phyloP scores from a whole-genome alignment of 2,797 vertebrate species.

The Philypnodon macrostomus region DNA sequence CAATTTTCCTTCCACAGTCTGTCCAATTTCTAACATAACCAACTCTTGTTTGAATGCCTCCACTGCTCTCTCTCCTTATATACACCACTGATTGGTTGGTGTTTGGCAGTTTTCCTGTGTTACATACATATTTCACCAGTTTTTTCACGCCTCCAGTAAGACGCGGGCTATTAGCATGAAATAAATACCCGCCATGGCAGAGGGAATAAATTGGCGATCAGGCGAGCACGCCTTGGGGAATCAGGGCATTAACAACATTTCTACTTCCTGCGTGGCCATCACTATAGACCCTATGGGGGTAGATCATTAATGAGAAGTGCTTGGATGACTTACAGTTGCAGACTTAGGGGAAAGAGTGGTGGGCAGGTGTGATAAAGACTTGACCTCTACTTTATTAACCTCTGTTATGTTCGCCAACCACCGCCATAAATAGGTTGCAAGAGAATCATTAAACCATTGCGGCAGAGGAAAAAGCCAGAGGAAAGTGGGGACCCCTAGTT shows the following conservation, averaged over 20 bases:
- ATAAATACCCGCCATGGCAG: constrained; percentile 58
- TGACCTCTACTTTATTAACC: constrained; percentile 69
- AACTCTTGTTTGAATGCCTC: constrained; percentile 12
- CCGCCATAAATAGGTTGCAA: constrained; percentile 51
- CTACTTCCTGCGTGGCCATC: constrained; percentile 35
- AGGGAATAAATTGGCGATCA: constrained; percentile 56
- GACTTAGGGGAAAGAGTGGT: constrained; percentile 35
- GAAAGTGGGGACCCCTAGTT: constrained; percentile 37
- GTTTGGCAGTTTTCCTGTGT: constrained; percentile 43
- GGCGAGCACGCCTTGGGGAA: constrained; percentile 54
- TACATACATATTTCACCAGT: constrained; percentile 39
- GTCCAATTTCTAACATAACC: constrained; percentile 22
- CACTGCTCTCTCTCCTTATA: constrained; percentile 17
- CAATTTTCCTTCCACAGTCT: not conserved
- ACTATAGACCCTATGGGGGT: constrained; percentile 37
- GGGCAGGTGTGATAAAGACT: constrained; percentile 61
- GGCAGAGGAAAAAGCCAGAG: constrained; percentile 25
- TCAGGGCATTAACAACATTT: constrained; percentile 52
- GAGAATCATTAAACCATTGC: constrained; percentile 50
- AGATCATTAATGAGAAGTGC: constrained; percentile 58
- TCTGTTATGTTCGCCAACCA: constrained; percentile 59
- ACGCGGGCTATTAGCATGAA: constrained; percentile 58
- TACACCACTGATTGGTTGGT: constrained; percentile 29
- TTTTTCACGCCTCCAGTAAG: constrained; percentile 48
- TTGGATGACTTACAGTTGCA: constrained; percentile 34